A percentile compares a stretch with the other conserved stretches of the same genome.
Conservation (phyloP, 2,113 vertebrate species). For the Mormyrus iriodes region DNA sequence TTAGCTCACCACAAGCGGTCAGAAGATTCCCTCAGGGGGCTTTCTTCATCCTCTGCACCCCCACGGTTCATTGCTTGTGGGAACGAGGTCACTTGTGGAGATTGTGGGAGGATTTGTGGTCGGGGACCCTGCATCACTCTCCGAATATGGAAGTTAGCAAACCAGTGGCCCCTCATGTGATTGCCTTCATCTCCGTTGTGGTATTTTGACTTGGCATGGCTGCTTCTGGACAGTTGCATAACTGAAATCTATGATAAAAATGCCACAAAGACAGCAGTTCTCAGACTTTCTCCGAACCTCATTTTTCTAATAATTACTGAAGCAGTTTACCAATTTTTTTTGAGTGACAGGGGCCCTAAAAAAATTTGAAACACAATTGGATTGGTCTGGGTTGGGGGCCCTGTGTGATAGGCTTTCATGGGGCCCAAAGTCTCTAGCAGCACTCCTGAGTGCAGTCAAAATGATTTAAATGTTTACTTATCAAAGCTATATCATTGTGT, state of each 20-base stretch:
- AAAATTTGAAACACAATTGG: no score
- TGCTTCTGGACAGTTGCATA: background rate
- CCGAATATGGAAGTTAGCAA: background rate
- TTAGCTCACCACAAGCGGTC: background rate
- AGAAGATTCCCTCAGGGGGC: background rate
- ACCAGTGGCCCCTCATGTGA: background rate
- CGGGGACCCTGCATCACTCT: background rate
- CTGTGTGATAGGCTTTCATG: background rate
- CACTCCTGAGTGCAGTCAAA: no score
- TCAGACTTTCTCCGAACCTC: background rate
- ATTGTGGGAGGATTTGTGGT: background rate
- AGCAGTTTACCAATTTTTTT: no score
- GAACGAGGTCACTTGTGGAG: background rate
- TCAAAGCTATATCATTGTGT: no score
- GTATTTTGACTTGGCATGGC: background rate
- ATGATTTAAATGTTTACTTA: no score
- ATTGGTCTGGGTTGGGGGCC: no score
- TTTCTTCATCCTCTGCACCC: background rate
- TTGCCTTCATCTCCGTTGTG: background rate
- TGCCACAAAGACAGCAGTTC: background rate
- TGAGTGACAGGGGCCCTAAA: no score
- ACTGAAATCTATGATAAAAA: background rate
- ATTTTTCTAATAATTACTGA: no score
- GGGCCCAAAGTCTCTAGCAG: no score
- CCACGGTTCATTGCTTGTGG: background rate